Base-by-base conservation (phyloP, 2,888 invertebrate species). In the Neoitamus cyanurus region DNA sequence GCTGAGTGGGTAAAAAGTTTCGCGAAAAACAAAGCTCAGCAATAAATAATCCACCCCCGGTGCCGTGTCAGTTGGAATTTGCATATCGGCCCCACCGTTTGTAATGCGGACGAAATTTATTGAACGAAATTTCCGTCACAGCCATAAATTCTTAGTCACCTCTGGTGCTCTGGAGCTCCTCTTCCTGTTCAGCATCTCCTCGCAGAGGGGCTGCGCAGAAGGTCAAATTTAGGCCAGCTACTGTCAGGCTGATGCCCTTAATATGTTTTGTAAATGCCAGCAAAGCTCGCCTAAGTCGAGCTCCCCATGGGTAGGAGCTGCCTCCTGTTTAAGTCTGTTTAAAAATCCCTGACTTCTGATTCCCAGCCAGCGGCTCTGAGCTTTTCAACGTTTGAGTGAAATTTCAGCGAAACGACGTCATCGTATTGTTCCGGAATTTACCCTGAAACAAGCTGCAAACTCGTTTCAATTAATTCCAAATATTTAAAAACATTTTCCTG, bases 121-220 rank as follows among this genome's bases (percentile, higher is more conserved):
- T 75, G 75, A 75, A 75, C 75, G 42, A 75, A 75, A 75, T 75
- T 75, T 75, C 75, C 42, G 42, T 28, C 75, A 75, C 75, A 75
- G 75, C 37, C 75, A 75, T 75, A 75, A 75, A 75, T 75, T 75
- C 75, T 75, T 42, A 75, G 75, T 75, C 75, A 75, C 75, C 75
- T 75, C 75, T 20, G 28, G 75, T 37, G 25, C 42, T 37, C 42
- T 20, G 37, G 73, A 75, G 42, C 75, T 75, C 36, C 28, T 75
- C 28, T 36, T 25, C n/a, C 28, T 42, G 25, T 73, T 15, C n/a
- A 36, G 20, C 3, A 20, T 13, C 15, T 20, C 11, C 58, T 58
- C 58, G 25, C 75, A 75, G 75, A 31, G 42, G 42, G 42, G 75
- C 28, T 25, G 36, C 13, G 15, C 42, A 36, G 25, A 75, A 42